These are phyloP conservation scores for Pachypeltis micranthus DNA, from an alignment of 1,140 invertebrate species.

Conservation along the genomic window DNA sequence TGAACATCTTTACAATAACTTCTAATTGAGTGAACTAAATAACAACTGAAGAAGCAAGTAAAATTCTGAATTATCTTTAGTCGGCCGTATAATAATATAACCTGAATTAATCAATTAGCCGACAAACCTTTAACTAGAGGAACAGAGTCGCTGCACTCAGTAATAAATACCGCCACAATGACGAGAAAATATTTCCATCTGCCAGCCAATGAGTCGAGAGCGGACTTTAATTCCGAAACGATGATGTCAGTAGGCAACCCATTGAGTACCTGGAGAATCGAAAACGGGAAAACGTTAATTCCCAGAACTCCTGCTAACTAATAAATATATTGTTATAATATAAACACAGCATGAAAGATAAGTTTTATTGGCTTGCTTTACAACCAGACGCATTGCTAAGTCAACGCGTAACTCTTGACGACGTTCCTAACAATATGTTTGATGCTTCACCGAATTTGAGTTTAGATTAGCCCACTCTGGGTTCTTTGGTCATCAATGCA, in stretches of 20 bases:
- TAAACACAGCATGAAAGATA: background rate
- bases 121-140: background rate
- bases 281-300: background rate
- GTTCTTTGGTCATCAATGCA: no score
- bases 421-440: no score
- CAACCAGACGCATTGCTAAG: background rate
- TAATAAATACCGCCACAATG: background rate
- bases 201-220: background rate
- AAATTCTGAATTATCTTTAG: background rate
- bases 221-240: background rate
- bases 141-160: background rate
- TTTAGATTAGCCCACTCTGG: no score
- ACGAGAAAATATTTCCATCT: background rate
- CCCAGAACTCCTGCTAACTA: background rate
- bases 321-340: background rate
- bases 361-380: background rate
- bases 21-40: no score
- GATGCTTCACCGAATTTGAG: no score
- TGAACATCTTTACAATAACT: background rate
- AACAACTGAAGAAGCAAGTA: background rate
- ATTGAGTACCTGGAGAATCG: background rate
- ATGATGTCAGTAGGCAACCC: background rate
- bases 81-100: background rate
- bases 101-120: no score
- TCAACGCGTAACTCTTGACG: no score